Conservation (phyloP, 1,140 invertebrate species). For the Sitophilus oryzae region DNA sequence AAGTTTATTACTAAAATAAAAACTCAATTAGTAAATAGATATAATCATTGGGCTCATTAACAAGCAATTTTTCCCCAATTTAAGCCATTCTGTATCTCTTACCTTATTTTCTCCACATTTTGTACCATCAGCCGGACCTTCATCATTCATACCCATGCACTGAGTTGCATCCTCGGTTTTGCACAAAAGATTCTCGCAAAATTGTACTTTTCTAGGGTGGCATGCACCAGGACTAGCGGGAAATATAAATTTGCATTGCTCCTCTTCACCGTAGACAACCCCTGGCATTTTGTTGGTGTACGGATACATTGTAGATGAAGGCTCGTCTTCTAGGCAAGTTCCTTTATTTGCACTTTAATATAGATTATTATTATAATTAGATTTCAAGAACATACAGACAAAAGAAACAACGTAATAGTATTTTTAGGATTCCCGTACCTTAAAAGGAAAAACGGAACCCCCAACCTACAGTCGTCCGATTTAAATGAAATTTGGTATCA, state of each 20-base stretch:
- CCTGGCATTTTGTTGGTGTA: slow-evolving; percentile 58
- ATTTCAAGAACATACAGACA: background rate
- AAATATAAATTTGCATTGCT: slow-evolving; percentile 55
- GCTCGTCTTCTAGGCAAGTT: slow-evolving; percentile 60
- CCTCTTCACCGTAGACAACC: slow-evolving; percentile 61
- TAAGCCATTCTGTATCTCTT: slow-evolving; percentile 5
- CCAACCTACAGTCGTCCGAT: too few species aligned
- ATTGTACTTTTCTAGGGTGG: slow-evolving; percentile 37
- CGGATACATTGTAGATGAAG: slow-evolving; percentile 48
- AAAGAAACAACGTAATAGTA: too few species aligned
- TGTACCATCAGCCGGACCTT: slow-evolving; percentile 62
- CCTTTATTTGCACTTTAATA: slow-evolving; percentile 55
- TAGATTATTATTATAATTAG: background rate
- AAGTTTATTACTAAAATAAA: too few species aligned
- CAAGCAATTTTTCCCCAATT: too few species aligned
- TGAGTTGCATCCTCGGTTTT: slow-evolving; percentile 41
- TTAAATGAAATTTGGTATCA: too few species aligned
- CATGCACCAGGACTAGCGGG: slow-evolving; percentile 43
- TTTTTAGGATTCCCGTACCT: too few species aligned
- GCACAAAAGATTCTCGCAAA: slow-evolving; percentile 58
- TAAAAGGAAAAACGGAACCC: too few species aligned
- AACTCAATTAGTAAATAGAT: too few species aligned
- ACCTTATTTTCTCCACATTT: slow-evolving; percentile 57
- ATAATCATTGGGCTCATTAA: too few species aligned
- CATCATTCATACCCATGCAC: slow-evolving; percentile 53